Evolutionary conservation across 2,113 vertebrate species (phyloP).

Genomic region (Chascanopsetta lugubris): DNA sequence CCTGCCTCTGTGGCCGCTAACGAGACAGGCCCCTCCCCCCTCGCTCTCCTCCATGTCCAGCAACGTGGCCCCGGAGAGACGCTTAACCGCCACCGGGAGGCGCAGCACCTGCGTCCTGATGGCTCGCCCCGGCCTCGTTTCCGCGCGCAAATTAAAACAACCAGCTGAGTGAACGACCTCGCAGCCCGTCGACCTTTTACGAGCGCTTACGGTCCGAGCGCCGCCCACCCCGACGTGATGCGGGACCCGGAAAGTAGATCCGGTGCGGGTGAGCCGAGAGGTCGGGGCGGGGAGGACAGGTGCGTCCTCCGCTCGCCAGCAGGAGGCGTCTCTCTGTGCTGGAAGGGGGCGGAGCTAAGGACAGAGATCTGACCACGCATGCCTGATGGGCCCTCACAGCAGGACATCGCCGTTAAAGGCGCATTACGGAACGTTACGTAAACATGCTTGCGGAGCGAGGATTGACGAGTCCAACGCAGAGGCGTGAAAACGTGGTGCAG

Average conservation of each 20-base stretch:
- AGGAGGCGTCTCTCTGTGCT: constrained; percentile 51
- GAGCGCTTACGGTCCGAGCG: not conserved
- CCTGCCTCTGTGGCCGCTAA: no score
- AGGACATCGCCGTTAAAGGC: no score
- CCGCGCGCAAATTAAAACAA: constrained; percentile 50
- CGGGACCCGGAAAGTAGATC: no score
- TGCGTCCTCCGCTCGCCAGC: constrained; percentile 21
- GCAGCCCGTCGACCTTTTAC: constrained; percentile 36
- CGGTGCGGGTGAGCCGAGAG: no score
- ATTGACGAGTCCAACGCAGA: no score
- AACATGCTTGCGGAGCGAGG: no score
- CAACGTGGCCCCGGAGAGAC: not conserved
- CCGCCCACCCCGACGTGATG: not conserved
- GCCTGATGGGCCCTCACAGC: no score
- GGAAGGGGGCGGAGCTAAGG: constrained; percentile 32
- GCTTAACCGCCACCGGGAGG: constrained; percentile 15
- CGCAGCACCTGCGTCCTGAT: constrained; percentile 9
- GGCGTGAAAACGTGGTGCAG: no score
- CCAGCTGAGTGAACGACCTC: no score
- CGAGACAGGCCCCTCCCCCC: constrained; percentile 28
- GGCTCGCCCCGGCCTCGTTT: constrained; percentile 30
- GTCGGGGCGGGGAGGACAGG: no score
- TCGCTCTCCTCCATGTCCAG: constrained; percentile 1
- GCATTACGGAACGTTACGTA: no score
- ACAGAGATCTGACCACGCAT: no score